Percentiles rank a stretch among this genome's conserved stretches.
Evolutionary conservation across 2,797 vertebrate species (phyloP).

Genomic region (Myotis findleyi): DNA sequence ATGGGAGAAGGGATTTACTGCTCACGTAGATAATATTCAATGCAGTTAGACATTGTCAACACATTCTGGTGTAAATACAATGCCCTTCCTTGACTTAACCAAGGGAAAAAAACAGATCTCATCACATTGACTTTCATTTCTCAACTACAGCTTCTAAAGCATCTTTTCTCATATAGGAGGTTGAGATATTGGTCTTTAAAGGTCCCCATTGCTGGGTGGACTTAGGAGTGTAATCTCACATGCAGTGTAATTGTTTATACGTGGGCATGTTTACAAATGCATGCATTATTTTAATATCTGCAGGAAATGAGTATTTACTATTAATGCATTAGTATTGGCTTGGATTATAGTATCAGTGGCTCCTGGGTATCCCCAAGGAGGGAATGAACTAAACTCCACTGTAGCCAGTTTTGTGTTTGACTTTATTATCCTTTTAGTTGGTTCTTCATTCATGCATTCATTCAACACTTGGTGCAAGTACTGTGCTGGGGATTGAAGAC

Average conservation of each 20-base stretch:
- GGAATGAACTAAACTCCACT: not conserved
- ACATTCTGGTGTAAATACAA: conserved; percentile 25
- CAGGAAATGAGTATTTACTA: not conserved
- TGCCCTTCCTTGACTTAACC: conserved; percentile 62
- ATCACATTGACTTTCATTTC: not conserved
- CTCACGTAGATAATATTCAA: conserved; percentile 66
- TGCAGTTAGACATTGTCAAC: conserved; percentile 66
- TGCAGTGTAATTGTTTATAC: not conserved
- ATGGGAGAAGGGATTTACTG: conserved; percentile 63
- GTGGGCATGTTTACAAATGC: not conserved
- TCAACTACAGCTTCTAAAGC: not conserved
- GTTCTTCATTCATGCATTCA: not conserved
- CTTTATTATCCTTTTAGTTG: not conserved
- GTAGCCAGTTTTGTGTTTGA: not conserved
- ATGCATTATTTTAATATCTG: not conserved
- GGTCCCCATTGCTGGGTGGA: fast-evolving
- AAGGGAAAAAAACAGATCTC: conserved; percentile 33
- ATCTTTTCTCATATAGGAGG: not conserved
- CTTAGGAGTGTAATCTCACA: not conserved
- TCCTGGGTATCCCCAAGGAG: not conserved
- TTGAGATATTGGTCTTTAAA: not conserved
- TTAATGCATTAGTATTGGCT: not conserved
- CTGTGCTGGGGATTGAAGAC: not conserved
- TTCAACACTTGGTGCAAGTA: not conserved
- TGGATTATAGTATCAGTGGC: not conserved